Base-by-base conservation (phyloP, 2,113 vertebrate genomes). In the Ciconia stormi region DNA sequence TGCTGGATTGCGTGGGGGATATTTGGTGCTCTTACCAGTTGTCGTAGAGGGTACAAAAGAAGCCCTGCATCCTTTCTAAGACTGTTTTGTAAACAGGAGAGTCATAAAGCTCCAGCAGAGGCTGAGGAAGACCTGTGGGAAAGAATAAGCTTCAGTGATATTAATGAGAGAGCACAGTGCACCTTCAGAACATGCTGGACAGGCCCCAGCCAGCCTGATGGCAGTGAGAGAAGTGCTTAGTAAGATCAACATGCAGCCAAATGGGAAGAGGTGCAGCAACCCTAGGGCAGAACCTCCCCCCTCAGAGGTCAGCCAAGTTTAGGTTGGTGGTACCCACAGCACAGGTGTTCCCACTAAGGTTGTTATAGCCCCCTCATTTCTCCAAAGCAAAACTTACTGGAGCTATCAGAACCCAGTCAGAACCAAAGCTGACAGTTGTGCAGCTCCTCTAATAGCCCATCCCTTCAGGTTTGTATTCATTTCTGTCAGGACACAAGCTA, bases 41-140 rank as follows among this genome's bases (percentile, higher is more conserved):
- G 84, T 99, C 99, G 47, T 99, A 99, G n/a, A 99, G 97, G 6
- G 98, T 98, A 88, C 97, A 98, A 84, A 99, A 99, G 98, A 99
- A 99, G 58, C 99, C 98, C 97, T 99, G 99, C 99, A 99, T 99
- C 86, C 99, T 99, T 97, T 99, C 99, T 84, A 99, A 90, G 63
- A 97, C 96, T 0, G 98, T 99, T 98, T 98, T 99, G 85, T 99
- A 99, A 90, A 99, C 98, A 8, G 99, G 99, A 80, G 98, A 93
- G 92, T 99, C 99, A 69, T 98, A 99, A 87, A 98, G 95, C 90
- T 99, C 99, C 95, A 99, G 82, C 61, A 98, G 92, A 58, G 98
- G 98, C 83, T 99, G 99, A 93, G 98, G 97, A 66, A 99, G 98
- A 90, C 99, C 99, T 99, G 94, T 16, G 85, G 80, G 87, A 88